Conservation (phyloP, 2,888 invertebrate species). For the Drosophila atripex region DNA sequence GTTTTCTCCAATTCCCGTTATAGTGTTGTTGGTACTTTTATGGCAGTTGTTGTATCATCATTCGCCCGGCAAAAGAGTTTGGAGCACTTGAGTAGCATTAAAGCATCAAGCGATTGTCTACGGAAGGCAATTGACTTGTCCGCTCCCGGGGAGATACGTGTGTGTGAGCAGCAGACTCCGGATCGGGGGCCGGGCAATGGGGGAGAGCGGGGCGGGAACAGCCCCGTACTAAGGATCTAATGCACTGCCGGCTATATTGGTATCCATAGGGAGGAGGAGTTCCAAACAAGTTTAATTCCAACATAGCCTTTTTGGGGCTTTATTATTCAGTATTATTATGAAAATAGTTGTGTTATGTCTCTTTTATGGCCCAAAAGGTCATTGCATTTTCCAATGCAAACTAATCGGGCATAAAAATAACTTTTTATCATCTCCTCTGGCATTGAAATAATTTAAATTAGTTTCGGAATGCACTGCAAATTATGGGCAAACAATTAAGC, state of each 20-base stretch:
- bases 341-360: no score
- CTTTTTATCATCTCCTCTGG: conserved; percentile 11
- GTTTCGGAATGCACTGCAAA: conserved; percentile 37
- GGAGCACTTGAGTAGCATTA: conserved; percentile 72
- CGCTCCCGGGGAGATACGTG: conserved; percentile 12
- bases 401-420: conserved; percentile 28
- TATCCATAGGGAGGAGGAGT: no score
- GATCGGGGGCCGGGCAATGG: no score
- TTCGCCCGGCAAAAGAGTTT: conserved; percentile 56
- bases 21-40: conserved; percentile 24
- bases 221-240: no score
- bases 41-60: conserved; percentile 26
- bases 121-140: conserved; percentile 33
- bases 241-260: no score
- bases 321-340: no score
- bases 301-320: no score
- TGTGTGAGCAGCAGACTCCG: neutral
- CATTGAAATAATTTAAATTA: conserved; percentile 47
- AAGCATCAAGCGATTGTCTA: conserved; percentile 67
- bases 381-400: conserved; percentile 31
- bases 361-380: conserved; percentile 1
- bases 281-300: no score
- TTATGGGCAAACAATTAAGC: conserved; percentile 45
- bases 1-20: conserved; percentile 13
- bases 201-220: no score